Conservation (phyloP, 2,797 vertebrate genomes). For the Macroramphosus scolopax region DNA sequence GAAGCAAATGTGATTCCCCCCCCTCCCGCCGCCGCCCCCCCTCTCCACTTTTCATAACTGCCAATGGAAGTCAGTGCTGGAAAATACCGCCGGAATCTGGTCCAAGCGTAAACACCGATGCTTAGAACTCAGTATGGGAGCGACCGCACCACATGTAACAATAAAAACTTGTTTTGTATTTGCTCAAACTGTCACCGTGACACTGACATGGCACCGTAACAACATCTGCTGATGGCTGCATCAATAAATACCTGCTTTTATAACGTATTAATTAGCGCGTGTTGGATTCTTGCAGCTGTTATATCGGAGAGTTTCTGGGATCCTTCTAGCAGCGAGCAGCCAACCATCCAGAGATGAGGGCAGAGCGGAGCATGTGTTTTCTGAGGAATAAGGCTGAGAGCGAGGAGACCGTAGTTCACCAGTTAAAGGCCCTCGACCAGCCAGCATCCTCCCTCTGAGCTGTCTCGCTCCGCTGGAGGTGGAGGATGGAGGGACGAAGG, state of each 20-base stretch:
- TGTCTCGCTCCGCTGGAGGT: conserved; percentile 40
- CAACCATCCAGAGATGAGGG: conserved; percentile 43
- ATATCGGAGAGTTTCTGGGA: conserved; percentile 28
- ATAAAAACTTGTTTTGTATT: conserved; percentile 35
- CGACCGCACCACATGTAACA: conserved; percentile 58
- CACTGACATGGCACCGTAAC: too few species aligned
- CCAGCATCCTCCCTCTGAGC: conserved; percentile 46
- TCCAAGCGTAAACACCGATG: conserved; percentile 64
- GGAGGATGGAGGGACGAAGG: conserved; percentile 22
- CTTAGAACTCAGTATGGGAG: conserved; percentile 54
- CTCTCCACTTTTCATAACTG: conserved; percentile 34
- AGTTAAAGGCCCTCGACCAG: conserved; percentile 45
- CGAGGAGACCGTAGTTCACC: conserved; percentile 38
- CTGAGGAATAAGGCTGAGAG: conserved; percentile 36
- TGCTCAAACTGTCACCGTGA: conserved; percentile 8
- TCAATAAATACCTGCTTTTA: too few species aligned
- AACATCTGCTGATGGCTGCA: too few species aligned
- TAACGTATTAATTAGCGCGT: too few species aligned
- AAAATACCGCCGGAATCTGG: conserved; percentile 66
- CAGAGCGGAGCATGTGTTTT: conserved; percentile 57
- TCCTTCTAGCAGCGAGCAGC: conserved; percentile 41
- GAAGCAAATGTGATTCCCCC: conserved; percentile 74
- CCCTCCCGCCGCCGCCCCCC: too few species aligned
- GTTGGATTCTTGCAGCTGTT: conserved; percentile 13
- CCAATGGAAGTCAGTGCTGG: conserved; percentile 64